Base-by-base conservation (phyloP, 2,888 invertebrate species). In the Boloria selene region DNA sequence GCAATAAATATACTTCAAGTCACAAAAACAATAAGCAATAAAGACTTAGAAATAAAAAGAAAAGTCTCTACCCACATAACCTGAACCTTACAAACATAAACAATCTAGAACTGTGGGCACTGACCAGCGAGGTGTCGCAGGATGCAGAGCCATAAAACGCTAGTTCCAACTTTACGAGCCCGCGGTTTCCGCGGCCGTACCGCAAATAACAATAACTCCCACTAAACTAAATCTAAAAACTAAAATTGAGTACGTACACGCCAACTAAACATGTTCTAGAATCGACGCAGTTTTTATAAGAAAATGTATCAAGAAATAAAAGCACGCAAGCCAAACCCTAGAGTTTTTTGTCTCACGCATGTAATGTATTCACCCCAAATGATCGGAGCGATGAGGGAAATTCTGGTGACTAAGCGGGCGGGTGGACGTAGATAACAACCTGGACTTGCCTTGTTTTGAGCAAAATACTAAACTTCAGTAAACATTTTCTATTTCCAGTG, bases 381-480 rank as follows among this genome's bases (percentile, higher is more conserved):
- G 22, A 38, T 18, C 31, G 31, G 31, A 38, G 10, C 31, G 51
- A 47, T 16, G 44, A 55, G 58, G 69, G 69, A 62, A 70, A 67
- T 62, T 62, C 62, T 70, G 64, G 62, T 70, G 69, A 70, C 59
- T 70, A 54, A 70, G 65, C 69, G 67, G 16, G 49, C 55, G 52
- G 66, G 59, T 59, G 49, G 31, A 14, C 31, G 59, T 38, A 59
- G 59, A 59, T 59, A 59, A 50, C 59, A 50, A 50, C 6, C 59
- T 44, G 44, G 44, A 45, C n/a, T 44, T 22, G 31, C 31, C 38
- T 50, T 50, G 17, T 49, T 59, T 59, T 49, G 6, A 10, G 47
- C 47, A 6, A 14, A 49, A 49, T 16, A 49, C 47, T 5, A 31
- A n/a, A 26, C 16, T 6, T 4, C 31, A 5, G 22, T 2, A 22